Percentiles rank a stretch among this genome's conserved stretches.
phyloP scores from a whole-genome alignment of 1,140 invertebrate genomes.

The Drosophila quadrilineata region DNA sequence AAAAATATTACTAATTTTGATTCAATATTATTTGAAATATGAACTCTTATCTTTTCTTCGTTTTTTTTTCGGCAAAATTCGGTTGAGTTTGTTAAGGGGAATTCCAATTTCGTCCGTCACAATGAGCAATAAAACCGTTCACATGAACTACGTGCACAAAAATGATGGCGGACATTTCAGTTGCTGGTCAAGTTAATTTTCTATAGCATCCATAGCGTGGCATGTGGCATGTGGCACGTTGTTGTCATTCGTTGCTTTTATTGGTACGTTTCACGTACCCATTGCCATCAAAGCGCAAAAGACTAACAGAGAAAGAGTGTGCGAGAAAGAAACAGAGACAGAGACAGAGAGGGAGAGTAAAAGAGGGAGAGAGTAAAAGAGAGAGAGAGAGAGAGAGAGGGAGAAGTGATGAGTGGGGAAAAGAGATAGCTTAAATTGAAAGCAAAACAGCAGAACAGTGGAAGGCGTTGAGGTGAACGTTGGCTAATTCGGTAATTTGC shows the following conservation, averaged over 20 bases:
- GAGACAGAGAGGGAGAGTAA: not conserved
- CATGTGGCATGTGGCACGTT: constrained; percentile 56
- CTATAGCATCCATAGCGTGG: constrained; percentile 67
- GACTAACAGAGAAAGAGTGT: not conserved
- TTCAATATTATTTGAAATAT: no score
- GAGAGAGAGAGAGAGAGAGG: not conserved
- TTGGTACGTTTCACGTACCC: constrained; percentile 34
- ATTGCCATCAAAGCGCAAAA: not conserved
- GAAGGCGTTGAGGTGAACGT: constrained; percentile 67
- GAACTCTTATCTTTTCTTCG: not conserved
- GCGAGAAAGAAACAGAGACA: not conserved
- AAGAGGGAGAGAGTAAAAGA: not conserved
- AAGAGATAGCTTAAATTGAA: constrained; percentile 62
- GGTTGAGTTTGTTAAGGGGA: not conserved
- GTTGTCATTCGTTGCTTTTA: constrained; percentile 71
- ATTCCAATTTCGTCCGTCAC: not conserved
- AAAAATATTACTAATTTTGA: no score
- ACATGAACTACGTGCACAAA: constrained; percentile 57
- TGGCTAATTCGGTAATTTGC: constrained; percentile 76
- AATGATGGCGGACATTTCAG: constrained; percentile 25
- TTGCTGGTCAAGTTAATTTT: constrained; percentile 71
- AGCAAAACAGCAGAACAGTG: constrained; percentile 65
- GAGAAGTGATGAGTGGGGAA: not conserved
- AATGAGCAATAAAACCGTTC: constrained; percentile 46
- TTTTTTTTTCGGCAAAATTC: not conserved